Percentiles rank a stretch among this genome's conserved stretches.
Conservation (phyloP, 1,140 invertebrate species). For the Trinorchestia longiramus region DNA sequence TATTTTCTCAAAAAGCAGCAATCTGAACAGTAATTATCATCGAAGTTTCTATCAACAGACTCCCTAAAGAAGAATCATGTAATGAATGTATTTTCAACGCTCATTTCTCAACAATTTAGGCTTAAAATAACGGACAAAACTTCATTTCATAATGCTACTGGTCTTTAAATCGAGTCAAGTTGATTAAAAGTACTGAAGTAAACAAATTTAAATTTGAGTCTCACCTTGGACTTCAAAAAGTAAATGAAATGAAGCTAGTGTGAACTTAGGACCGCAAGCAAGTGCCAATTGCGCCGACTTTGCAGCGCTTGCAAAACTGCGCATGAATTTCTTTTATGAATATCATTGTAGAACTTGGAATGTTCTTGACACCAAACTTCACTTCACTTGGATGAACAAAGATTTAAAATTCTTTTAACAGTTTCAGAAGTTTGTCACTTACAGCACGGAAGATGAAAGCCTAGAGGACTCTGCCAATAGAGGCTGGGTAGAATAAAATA, state of each 20-base stretch:
- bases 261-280: not conserved
- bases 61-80: too few species aligned
- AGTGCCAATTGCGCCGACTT: not conserved
- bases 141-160: not conserved
- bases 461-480: not conserved
- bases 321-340: not conserved
- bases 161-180: not conserved
- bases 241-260: not conserved
- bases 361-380: constrained; percentile 7
- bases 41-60: too few species aligned
- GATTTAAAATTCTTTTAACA: not conserved
- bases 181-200: not conserved
- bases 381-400: not conserved
- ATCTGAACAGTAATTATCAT: too few species aligned
- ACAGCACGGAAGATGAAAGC: not conserved
- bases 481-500: not conserved
- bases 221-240: not conserved
- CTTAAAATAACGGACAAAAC: not conserved
- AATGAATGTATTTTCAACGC: too few species aligned
- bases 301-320: not conserved
- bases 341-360: not conserved
- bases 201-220: not conserved
- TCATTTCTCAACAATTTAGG: not conserved
- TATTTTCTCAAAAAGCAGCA: too few species aligned
- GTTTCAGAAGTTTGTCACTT: not conserved